Conservation (phyloP, 2,888 invertebrate species). For the Teinopalpus imperialis region DNA sequence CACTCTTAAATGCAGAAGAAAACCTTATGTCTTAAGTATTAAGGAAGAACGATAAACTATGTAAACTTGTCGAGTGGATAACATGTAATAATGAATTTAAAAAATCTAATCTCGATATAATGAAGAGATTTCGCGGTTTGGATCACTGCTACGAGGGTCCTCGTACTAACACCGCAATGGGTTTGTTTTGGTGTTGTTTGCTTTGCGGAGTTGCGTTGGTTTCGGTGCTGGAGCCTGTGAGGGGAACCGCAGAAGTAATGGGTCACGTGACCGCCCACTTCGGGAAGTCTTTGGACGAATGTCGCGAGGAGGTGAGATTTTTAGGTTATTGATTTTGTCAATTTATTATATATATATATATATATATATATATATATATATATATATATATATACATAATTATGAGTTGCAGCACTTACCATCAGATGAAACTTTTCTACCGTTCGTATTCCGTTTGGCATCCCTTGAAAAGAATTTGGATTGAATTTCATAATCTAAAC, state of each 20-base stretch:
- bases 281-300: conserved; percentile 64
- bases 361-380: too few species aligned
- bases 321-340: too few species aligned
- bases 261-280: conserved; percentile 75
- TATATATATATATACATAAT: too few species aligned
- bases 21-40: neutral
- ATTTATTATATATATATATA: too few species aligned
- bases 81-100: conserved; percentile 30
- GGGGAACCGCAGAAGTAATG: conserved; percentile 67
- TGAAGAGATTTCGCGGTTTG: conserved; percentile 24
- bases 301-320: conserved; percentile 62
- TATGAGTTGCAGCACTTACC: too few species aligned
- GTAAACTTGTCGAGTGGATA: conserved; percentile 11
- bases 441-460: too few species aligned
- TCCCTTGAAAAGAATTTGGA: too few species aligned
- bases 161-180: conserved; percentile 6
- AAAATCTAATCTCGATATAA: conserved; percentile 41
- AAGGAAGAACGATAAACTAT: neutral
- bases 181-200: conserved; percentile 30
- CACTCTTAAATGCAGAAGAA: neutral
- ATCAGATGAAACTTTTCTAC: too few species aligned
- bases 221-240: conserved; percentile 31
- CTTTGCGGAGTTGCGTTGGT: conserved; percentile 35
- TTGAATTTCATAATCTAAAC: too few species aligned
- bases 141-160: conserved; percentile 19